phyloP scores from a whole-genome alignment of 2,888 invertebrate species.

The Oligia latruncula region DNA sequence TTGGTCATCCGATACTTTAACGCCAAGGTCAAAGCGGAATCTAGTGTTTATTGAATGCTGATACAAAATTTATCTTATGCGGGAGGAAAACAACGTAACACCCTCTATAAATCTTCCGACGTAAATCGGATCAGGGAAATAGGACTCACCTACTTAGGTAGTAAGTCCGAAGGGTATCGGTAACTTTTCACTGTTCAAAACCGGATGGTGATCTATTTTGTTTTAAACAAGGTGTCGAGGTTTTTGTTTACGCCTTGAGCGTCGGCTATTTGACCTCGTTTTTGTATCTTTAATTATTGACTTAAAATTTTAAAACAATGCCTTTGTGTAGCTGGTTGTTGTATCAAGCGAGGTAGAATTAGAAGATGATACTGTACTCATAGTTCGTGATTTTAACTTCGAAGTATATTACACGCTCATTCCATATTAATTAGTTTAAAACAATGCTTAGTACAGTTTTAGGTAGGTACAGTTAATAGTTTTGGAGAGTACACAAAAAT shows the following conservation, averaged over 20 bases:
- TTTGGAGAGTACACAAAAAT: background rate
- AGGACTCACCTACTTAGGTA: conserved; percentile 43
- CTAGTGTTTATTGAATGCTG: conserved; percentile 9
- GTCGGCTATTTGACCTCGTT: background rate
- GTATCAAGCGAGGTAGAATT: background rate
- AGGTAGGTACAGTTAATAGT: background rate
- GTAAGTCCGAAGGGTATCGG: conserved; percentile 24
- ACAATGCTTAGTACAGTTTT: background rate
- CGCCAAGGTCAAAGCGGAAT: conserved; percentile 23
- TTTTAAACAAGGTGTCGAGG: conserved; percentile 3
- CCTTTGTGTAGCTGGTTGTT: too few species aligned
- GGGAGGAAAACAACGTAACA: conserved; percentile 30
- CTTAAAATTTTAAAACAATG: background rate
- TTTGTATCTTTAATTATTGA: background rate
- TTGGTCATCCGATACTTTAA: conserved; percentile 29
- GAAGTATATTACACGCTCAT: background rate
- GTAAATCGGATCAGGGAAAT: conserved; percentile 36
- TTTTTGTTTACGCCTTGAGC: background rate
- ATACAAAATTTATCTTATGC: conserved; percentile 38
- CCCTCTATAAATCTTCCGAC: conserved; percentile 52
- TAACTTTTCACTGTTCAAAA: conserved; percentile 36
- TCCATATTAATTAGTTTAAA: background rate
- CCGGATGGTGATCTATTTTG: conserved; percentile 30
- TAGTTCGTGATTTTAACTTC: background rate
- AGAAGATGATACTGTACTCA: background rate